Percentiles rank a stretch among this genome's conserved stretches.
Evolutionary conservation across 2,113 vertebrate genomes (phyloP).

Genomic region (Sebastes schlegelii): DNA sequence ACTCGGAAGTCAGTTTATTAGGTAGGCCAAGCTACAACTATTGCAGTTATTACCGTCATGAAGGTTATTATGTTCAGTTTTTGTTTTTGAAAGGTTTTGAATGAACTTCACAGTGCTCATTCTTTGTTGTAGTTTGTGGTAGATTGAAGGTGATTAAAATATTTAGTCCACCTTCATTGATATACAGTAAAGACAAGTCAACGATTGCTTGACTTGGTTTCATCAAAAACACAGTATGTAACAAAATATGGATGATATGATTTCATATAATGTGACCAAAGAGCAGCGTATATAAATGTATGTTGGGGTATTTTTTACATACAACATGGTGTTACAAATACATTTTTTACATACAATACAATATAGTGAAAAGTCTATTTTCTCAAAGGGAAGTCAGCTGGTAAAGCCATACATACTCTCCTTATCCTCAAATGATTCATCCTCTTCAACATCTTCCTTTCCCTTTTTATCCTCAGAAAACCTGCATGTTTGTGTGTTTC

Average conservation of each 20-base stretch:
- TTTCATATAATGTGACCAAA: neutral
- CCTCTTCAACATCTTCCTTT: conserved; percentile 7
- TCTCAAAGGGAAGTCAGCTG: neutral
- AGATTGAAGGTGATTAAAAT: neutral
- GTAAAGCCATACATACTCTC: neutral
- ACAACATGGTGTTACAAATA: too few species aligned
- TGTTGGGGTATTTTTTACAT: too few species aligned
- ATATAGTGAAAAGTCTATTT: too few species aligned
- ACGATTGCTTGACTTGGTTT: neutral
- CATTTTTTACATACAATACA: too few species aligned
- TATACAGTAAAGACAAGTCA: neutral
- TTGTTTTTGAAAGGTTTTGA: neutral
- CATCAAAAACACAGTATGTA: neutral
- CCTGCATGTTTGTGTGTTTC: neutral
- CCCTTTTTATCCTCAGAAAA: conserved; percentile 12
- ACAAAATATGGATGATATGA: neutral
- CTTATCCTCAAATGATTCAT: conserved; percentile 35
- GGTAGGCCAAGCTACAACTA: neutral
- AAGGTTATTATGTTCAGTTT: neutral
- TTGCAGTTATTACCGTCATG: neutral
- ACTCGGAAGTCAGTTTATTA: neutral
- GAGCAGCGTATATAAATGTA: neutral
- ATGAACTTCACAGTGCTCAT: too few species aligned
- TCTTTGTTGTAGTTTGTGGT: neutral
- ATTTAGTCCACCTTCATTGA: neutral